Percentiles rank a stretch among this genome's conserved stretches.
These are phyloP conservation scores for Calcarius ornatus DNA, from an alignment of 2,113 vertebrate genomes.

Conservation along the genomic window DNA sequence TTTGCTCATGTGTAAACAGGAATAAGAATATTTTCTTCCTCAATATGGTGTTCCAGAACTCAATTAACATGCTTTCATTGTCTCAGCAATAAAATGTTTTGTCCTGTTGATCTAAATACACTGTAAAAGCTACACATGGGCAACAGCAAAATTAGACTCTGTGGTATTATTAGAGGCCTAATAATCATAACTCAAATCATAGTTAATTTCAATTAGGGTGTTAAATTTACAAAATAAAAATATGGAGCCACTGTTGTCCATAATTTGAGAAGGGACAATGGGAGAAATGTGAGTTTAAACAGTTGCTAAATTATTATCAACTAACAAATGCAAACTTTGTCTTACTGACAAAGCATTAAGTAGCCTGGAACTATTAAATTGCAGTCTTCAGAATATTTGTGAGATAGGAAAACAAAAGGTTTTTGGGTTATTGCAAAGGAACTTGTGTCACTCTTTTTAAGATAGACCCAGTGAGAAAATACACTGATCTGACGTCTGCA, in stretches of 20 bases:
- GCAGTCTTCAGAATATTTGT: neutral
- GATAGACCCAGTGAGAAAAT: neutral
- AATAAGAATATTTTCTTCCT: neutral
- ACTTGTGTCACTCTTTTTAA: neutral
- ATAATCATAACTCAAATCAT: neutral
- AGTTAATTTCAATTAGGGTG: neutral
- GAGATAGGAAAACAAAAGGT: neutral
- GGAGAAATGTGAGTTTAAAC: neutral
- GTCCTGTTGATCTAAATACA: neutral
- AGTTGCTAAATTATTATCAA: neutral
- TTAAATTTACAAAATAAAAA: neutral
- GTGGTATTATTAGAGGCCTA: neutral
- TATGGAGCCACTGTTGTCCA: neutral
- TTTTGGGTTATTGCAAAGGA: neutral
- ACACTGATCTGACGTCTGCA: neutral
- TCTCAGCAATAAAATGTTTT: neutral
- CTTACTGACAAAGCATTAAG: neutral
- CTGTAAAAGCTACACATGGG: neutral
- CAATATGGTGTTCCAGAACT: neutral
- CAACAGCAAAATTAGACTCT: neutral
- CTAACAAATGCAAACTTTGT: neutral
- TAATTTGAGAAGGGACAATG: neutral
- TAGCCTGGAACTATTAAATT: neutral
- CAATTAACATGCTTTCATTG: neutral
- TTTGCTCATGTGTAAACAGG: neutral